phyloP scores from a whole-genome alignment of 1,140 invertebrate species.

The Melipona quadrifasciata region DNA sequence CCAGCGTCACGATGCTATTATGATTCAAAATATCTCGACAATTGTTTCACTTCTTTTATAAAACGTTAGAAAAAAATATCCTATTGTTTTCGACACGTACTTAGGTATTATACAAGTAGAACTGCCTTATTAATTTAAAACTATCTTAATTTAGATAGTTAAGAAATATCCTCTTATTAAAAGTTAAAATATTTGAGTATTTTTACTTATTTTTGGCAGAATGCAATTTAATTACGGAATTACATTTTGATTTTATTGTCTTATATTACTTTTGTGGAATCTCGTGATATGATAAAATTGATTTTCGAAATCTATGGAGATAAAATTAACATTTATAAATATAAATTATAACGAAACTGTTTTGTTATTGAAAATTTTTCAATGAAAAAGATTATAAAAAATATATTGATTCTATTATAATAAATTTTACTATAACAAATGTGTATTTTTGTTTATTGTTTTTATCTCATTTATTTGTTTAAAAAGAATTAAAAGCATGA shows the following conservation, averaged over 20 bases:
- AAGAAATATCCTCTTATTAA: background rate
- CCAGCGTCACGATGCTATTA: background rate
- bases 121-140: background rate
- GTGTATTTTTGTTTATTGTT: too few species aligned
- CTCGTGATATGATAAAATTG: background rate
- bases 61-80: too few species aligned
- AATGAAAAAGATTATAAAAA: too few species aligned
- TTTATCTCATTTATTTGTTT: too few species aligned
- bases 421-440: too few species aligned
- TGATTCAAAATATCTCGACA: background rate
- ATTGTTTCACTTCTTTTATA: background rate
- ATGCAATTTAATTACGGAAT: background rate
- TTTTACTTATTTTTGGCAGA: background rate
- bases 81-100: background rate
- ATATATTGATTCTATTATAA: too few species aligned
- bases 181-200: background rate
- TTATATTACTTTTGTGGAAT: background rate
- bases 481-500: too few species aligned
- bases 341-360: too few species aligned
- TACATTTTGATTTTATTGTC: background rate
- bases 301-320: background rate
- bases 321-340: background rate
- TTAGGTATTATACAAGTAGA: background rate
- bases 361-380: too few species aligned
- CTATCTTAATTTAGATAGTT: background rate